Base-by-base conservation (phyloP, 1,140 invertebrate genomes). In the Cotesia glomerata region DNA sequence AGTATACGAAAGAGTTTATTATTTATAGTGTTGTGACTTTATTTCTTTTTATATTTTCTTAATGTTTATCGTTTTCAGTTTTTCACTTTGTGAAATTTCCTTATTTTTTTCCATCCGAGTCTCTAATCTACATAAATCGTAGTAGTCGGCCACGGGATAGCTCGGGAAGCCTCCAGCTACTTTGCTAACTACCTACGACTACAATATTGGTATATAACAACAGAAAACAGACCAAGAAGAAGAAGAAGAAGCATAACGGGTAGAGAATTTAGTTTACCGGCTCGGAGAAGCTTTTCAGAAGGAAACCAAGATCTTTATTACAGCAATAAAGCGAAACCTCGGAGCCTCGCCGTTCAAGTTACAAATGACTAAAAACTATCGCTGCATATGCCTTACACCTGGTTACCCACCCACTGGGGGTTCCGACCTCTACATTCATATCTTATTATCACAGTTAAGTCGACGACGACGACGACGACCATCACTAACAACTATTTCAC, bases 281-380 rank as follows among this genome's bases (percentile, higher is more conserved):
- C 26, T 62, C 59, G 45, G 62, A 64, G 34, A 64, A 36, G 62
- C 36, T 64, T 64, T 64, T 64, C 62, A 64, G 62, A 9, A 39
- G 4, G 75, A 77, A 79, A 73, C 72, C 39, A 70, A 77, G 77
- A 81, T 81, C 78, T 82, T 82, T 81, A 82, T 81, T 75, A 73
- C 62, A 71, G 80, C 78, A 77, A 82, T 82, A 82, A 82, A 80
- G 66, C 71, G 67, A 65, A 65, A 73, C 62, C 73, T 64, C 58
- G 9, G 18, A 51, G 49, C 45, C 39, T 16, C 45, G 58, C 75
- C 71, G 45, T 77, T 82, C 76, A 52, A 74, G 76, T 81, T 82
- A 82, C 79, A 82, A 82, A 82, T 79, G 76, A 81, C 75, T 79
- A 74, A 80, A 79, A 82, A 82, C 78, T 77, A 79, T 82, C 79